Conservation (phyloP, 2,113 vertebrate species). For the Grus americana region DNA sequence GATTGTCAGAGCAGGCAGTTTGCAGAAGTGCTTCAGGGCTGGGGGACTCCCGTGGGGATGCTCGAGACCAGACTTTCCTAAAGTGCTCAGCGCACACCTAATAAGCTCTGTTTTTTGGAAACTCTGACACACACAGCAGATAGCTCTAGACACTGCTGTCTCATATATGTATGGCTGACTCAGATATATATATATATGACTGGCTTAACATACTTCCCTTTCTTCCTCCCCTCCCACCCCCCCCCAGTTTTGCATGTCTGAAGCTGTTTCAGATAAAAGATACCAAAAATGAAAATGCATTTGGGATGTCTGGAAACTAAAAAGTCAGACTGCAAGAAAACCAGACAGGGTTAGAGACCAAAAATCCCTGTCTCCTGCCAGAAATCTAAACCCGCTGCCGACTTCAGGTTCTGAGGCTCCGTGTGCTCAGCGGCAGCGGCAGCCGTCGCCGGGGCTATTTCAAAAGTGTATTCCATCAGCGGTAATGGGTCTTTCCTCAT, state of each 20-base stretch:
- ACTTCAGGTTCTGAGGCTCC: background rate
- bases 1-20: background rate
- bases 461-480: conserved; percentile 51
- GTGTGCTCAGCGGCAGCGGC: background rate
- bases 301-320: conserved; percentile 54
- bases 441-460: background rate
- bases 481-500: conserved; percentile 59
- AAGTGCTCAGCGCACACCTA: background rate
- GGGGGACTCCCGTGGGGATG: background rate
- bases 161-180: conserved; percentile 53
- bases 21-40: background rate
- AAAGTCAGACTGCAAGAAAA: conserved; percentile 44
- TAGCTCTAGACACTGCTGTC: conserved; percentile 5
- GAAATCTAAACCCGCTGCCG: conserved; percentile 7
- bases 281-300: conserved; percentile 44
- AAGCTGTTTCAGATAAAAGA: conserved; percentile 56
- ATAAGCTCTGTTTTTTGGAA: background rate
- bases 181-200: conserved; percentile 2
- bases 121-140: conserved; percentile 2
- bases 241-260: conserved; percentile 56
- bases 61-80: conserved; percentile 16
- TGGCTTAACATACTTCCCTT: conserved; percentile 26
- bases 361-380: conserved; percentile 50
- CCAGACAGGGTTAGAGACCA: conserved; percentile 42
- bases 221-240: background rate